Evolutionary conservation across 2,888 invertebrate species (phyloP), one percentile per base, ranked within the genome.

Genomic region (Ametastegia equiseti): DNA sequence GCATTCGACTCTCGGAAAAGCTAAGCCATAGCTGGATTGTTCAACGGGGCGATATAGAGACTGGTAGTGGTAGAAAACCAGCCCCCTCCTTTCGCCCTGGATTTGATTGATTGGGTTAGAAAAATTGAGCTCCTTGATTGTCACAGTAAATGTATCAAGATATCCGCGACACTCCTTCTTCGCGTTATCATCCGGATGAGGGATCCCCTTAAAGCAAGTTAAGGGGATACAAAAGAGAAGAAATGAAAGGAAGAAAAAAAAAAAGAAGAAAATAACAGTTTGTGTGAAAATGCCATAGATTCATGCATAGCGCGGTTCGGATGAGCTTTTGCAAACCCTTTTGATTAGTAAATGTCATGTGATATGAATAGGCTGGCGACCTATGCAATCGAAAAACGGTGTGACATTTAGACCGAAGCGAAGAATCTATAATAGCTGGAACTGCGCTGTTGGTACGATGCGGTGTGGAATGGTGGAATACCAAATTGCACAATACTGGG

Each of bases 81-180:
- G 87, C 85, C 87, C 86, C 85, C 80, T 82, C 84, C n/a, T n/a
- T 85, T 85, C 81, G 84, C 71, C 82, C 83, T 81, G 85, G 84
- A 88, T 90, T 89, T 90, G 89, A 90, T 90, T 89, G 90, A 90
- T 90, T 88, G 86, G 87, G 83, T 80, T 80, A 73, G 80, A 83
- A 82, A 82, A 84, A 87, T 87, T 83, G 84, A 84, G 83, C 84
- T 84, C 84, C 85, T 85, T 85, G 87, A 87, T 87, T 87, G 83
- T 84, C 82, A 81, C 81, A 81, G 84, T 71, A 65, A 82, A 79
- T 75, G 75, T 47, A 36, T 67, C 65, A 67, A 67, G 39, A 67
- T 67, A 67, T 23, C 65, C 7, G 36, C 39, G 60, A 27, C 30
- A 60, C 60, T 60, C 30, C 60, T 27, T 60, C 60, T 69, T 69